Conservation (phyloP, 2,888 invertebrate genomes). For the Oligia fasciuncula region DNA sequence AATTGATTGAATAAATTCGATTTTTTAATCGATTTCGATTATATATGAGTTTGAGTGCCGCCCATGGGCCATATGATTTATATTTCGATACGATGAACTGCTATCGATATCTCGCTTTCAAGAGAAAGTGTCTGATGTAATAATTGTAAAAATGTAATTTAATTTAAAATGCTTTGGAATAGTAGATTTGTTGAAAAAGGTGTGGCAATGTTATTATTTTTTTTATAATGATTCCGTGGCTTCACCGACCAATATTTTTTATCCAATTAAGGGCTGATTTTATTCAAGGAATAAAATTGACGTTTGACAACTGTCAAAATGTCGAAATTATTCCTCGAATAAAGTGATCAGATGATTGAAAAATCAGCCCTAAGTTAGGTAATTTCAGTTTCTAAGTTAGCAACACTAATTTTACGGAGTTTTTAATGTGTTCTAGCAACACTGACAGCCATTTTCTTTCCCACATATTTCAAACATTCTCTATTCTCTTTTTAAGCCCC, state of each 20-base stretch:
- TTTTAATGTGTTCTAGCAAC: background rate
- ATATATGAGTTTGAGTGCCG: conserved; percentile 80
- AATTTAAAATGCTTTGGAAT: conserved; percentile 52
- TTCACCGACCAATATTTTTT: background rate
- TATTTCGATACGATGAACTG: conserved; percentile 54
- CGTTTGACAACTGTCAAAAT: no score
- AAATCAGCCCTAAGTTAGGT: background rate
- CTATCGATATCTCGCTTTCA: conserved; percentile 46
- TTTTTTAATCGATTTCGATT: conserved; percentile 83
- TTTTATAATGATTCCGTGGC: background rate
- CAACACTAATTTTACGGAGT: background rate
- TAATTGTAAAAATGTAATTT: conserved; percentile 57
- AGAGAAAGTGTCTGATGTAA: conserved; percentile 66
- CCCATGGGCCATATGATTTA: conserved; percentile 74
- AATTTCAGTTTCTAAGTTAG: background rate
- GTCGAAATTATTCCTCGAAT: no score
- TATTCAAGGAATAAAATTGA: no score
- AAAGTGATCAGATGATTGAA: no score
- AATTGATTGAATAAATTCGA: conserved; percentile 81
- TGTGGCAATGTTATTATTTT: conserved; percentile 8
- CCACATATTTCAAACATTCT: background rate
- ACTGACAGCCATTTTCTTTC: background rate
- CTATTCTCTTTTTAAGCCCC: background rate
- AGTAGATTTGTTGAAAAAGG: conserved; percentile 33
- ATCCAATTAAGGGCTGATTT: background rate